Evolutionary conservation across 2,888 invertebrate species (phyloP).

Genomic region (Phaedon cochleariae): DNA sequence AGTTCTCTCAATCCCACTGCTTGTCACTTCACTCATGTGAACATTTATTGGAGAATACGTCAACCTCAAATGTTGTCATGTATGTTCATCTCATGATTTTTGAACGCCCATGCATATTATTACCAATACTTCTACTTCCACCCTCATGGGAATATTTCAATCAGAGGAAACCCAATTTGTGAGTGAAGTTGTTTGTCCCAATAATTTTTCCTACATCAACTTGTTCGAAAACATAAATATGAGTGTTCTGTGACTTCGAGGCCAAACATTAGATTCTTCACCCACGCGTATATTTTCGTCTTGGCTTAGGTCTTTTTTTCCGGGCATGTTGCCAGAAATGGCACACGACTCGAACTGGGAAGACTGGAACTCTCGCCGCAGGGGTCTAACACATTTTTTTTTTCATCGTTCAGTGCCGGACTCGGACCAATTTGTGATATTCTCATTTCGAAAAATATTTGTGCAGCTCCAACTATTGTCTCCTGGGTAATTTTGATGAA

Average conservation of each 20-base stretch:
- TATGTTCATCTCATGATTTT: too few species aligned
- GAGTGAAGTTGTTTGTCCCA: too few species aligned
- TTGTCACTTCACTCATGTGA: too few species aligned
- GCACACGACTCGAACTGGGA: slow-evolving; percentile 51
- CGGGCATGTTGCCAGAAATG: slow-evolving; percentile 50
- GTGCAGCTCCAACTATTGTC: too few species aligned
- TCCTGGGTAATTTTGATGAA: too few species aligned
- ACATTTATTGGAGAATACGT: too few species aligned
- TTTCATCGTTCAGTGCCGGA: neutral
- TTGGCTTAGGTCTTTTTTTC: slow-evolving; percentile 40
- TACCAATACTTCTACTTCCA: too few species aligned
- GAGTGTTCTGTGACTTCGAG: slow-evolving; percentile 32
- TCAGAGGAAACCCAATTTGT: too few species aligned
- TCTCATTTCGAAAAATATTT: neutral
- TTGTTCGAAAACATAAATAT: neutral
- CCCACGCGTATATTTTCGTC: slow-evolving; percentile 55
- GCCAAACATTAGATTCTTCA: slow-evolving; percentile 40
- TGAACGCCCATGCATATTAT: too few species aligned
- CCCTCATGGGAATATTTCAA: too few species aligned
- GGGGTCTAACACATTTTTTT: slow-evolving; percentile 30
- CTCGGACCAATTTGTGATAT: neutral
- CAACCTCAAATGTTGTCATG: too few species aligned
- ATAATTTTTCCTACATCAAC: neutral
- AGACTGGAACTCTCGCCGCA: slow-evolving; percentile 45
- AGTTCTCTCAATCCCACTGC: too few species aligned